phyloP scores from a whole-genome alignment of 2,888 invertebrate species.

The Oscheius sp. region DNA sequence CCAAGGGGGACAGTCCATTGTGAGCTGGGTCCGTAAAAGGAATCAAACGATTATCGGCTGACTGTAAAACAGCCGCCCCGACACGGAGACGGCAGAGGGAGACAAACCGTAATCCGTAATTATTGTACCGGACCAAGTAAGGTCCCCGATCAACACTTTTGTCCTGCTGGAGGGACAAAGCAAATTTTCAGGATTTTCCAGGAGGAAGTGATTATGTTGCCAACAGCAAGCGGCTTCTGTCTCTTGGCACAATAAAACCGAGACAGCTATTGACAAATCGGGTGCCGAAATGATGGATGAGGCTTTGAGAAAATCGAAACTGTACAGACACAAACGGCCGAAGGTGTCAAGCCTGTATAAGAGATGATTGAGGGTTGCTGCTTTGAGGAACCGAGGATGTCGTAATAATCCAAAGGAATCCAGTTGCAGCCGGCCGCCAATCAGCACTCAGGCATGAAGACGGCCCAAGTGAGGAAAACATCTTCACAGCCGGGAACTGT shows the following conservation, averaged over 20 bases:
- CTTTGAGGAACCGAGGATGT: slow-evolving; percentile 34
- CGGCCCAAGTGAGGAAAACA: slow-evolving; percentile 3
- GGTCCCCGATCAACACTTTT: too few species aligned
- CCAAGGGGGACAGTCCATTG: background rate
- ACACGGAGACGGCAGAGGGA: background rate
- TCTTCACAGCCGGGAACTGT: slow-evolving; percentile 21
- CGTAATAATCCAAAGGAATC: slow-evolving; percentile 37
- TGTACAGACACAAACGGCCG: background rate
- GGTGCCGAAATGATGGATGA: slow-evolving; percentile 35
- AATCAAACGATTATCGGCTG: slow-evolving; percentile 9
- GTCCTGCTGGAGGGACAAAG: too few species aligned
- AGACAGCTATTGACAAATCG: slow-evolving; percentile 27
- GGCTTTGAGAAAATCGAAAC: background rate
- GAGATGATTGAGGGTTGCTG: slow-evolving; percentile 27
- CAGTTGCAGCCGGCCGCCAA: slow-evolving; percentile 29
- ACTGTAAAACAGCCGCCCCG: slow-evolving; percentile 4
- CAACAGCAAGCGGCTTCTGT: background rate
- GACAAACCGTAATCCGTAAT: slow-evolving; percentile 9
- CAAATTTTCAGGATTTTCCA: too few species aligned
- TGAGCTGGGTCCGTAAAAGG: too few species aligned
- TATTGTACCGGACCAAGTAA: background rate
- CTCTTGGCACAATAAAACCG: slow-evolving; percentile 12
- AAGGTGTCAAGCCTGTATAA: background rate
- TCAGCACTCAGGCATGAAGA: slow-evolving; percentile 34
- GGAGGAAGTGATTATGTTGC: background rate